Evolutionary conservation across 2,888 invertebrate species (phyloP), one percentile per base, ranked within the genome.

Genomic region (Ornithoptera priamus): DNA sequence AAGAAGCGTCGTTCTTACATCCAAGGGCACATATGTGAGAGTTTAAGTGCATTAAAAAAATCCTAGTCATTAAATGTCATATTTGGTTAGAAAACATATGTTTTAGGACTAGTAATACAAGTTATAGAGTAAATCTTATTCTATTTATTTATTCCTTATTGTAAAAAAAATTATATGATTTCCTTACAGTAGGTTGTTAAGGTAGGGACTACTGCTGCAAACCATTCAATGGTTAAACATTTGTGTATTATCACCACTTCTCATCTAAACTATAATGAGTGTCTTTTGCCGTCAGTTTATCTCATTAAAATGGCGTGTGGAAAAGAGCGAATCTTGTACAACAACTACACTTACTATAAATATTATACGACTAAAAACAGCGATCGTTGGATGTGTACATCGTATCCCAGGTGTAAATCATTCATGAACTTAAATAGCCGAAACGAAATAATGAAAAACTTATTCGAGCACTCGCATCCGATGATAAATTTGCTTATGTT

Each of bases 301-400:
- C 2, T 57, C 20, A 62, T 69, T 22, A 65, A 18, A 36, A 65
- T 65, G 62, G 24, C 4, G 6, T 20, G 6, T 22, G 78, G 79
- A 0, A 77, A 75, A 18, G 61, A 64, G 0, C 70, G 75, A 56
- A 57, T 76, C 3, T 70, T 74, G 58, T 78, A 74, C 71, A 63
- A 74, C 39, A 73, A 73, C 0, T 78, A 79, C 30, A 77, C 78
- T 0, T 81, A 72, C 72, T 80, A 74, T 70, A 75, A 75, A 36
- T 74, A 76, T 20, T 78, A 78, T 58, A 58, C 61, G 4, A 71
- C 73, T 3, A 72, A 69, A 10, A 69, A 46, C 0, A 64, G 68
- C 18, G 71, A 59, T 2, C 75, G 76, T 2, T 82, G 80, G 79
- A 69, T 69, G 8, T 81, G 82, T 64, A 78, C 79, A 0, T 73